Percentiles rank a stretch among this genome's conserved stretches.
Evolutionary conservation across 2,113 vertebrate genomes (phyloP).

Genomic region (Tretioscincus oriximinensis): DNA sequence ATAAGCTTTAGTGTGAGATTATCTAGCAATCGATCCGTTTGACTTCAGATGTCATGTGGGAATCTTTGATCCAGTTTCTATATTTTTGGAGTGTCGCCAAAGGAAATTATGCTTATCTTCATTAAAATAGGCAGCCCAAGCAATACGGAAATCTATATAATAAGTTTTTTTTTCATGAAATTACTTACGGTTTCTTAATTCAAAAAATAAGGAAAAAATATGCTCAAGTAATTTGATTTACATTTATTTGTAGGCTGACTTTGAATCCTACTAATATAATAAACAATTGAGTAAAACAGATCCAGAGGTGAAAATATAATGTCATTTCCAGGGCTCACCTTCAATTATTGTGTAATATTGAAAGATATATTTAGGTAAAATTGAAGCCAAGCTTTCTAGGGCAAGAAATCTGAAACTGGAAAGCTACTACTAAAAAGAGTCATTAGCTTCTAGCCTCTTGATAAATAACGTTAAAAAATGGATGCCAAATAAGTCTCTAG

Average conservation of each 20-base stretch:
- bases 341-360: not conserved
- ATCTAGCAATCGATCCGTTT: not conserved
- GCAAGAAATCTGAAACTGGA: not conserved
- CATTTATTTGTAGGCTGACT: not conserved
- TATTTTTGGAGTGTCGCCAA: not conserved
- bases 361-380: not conserved
- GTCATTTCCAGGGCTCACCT: not conserved
- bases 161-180: not conserved
- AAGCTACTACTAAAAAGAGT: not conserved
- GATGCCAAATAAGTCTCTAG: too few relatives aligned
- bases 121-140: too few relatives aligned
- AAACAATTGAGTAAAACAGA: not conserved
- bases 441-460: not conserved
- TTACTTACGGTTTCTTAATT: not conserved
- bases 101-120: not conserved
- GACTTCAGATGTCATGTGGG: not conserved
- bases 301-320: not conserved
- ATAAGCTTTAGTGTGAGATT: not conserved
- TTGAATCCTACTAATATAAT: not conserved
- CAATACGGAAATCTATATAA: not conserved
- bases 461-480: not conserved
- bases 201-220: not conserved
- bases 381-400: not conserved
- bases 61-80: not conserved
- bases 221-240: not conserved